Percentiles rank a stretch among this genome's conserved stretches.
Evolutionary conservation across 2,888 invertebrate species (phyloP).

Genomic region (Sepioteuthis lessoniana): DNA sequence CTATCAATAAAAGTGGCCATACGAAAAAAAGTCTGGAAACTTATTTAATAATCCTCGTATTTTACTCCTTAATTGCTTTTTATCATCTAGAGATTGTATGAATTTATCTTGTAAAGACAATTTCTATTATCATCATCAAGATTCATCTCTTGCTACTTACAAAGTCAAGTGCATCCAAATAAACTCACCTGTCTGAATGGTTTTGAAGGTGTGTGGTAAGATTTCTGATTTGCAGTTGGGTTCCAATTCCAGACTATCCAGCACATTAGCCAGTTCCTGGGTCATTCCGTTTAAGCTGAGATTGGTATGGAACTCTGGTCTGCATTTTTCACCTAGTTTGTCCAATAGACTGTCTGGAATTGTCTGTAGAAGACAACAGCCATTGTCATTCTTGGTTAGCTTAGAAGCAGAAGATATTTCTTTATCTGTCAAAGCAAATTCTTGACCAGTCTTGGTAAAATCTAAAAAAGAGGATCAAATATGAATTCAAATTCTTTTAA

Average conservation of each 20-base stretch:
- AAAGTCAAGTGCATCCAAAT: too few relatives aligned
- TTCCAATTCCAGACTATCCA: constrained; percentile 62
- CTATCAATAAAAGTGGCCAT: too few relatives aligned
- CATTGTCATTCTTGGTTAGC: background rate
- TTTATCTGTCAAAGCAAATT: background rate
- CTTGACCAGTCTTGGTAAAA: background rate
- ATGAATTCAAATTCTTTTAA: background rate
- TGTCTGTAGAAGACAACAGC: background rate
- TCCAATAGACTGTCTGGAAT: background rate
- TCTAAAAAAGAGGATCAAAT: background rate
- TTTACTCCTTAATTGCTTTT: too few relatives aligned
- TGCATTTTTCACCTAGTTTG: constrained; percentile 49
- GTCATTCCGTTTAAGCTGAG: constrained; percentile 70
- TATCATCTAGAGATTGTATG: too few relatives aligned
- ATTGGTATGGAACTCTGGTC: constrained; percentile 69
- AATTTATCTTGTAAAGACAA: too few relatives aligned
- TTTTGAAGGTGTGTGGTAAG: background rate
- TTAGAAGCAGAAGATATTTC: background rate
- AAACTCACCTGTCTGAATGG: background rate
- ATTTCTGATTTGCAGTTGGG: background rate
- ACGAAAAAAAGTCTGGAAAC: too few relatives aligned
- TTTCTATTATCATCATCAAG: too few relatives aligned
- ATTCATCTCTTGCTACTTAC: too few relatives aligned
- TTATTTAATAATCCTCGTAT: too few relatives aligned
- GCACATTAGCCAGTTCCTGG: constrained; percentile 69